Base-by-base conservation (phyloP, 2,888 invertebrate genomes). In the Alloscopus bannaensis region DNA sequence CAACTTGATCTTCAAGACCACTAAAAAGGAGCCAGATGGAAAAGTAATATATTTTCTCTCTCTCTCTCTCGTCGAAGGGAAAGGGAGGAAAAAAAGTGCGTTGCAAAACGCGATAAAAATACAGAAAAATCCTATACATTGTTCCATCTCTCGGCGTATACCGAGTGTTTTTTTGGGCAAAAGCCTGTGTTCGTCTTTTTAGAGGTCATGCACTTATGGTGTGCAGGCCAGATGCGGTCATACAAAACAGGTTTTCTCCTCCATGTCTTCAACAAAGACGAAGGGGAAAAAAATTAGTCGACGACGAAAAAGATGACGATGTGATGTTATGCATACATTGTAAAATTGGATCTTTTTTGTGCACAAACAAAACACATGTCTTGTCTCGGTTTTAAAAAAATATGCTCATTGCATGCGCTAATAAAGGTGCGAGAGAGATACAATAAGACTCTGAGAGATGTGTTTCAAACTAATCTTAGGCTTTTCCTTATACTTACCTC, bases 181-280 rank as follows among this genome's bases (percentile, higher is more conserved):
- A 81, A 82, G 81, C 83, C 83, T 76, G 73, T 78, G 72, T 73
- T 80, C 81, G 84, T 81, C 80, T 73, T 84, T 84, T 84, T 86
- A 86, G 84, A 86, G 86, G 86, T 86, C 86, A 86, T 86, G 86
- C 84, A 86, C 86, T 86, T 84, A 78, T 84, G 84, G 79, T 85
- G 84, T 83, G 84, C 85, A 86, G 86, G 86, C 86, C 86, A 86
- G 86, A 85, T 86, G 86, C 86, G 86, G 86, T 86, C 86, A 86
- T 86, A 83, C 84, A 81, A 77, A 86, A 86, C 86, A 84, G 84
- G 86, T 86, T 86, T 84, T 81, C 71, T 80, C 82, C 78, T 81
- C 81, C 76, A 76, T 76, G 66, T 75, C 75, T 78, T 73, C 60
- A 72, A 66, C 36, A 13, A 36, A 36, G 36, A 36, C 6, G 36